Conservation (phyloP, 2,797 vertebrate species). For the Sebastes taczanowskii region DNA sequence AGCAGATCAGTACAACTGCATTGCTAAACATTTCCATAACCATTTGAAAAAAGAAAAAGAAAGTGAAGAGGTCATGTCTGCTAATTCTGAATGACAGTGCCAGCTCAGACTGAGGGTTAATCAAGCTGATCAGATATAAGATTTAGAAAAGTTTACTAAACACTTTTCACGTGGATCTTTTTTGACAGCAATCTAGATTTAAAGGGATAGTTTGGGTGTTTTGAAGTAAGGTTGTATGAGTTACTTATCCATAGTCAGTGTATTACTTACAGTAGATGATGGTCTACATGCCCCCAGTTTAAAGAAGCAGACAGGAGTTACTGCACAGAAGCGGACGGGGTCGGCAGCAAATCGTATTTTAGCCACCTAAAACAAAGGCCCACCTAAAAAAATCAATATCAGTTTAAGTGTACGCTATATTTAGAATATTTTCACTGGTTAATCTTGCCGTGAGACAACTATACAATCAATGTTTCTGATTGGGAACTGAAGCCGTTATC, state of each 20-base stretch:
- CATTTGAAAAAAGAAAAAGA: constrained; percentile 1
- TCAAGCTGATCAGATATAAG: background rate
- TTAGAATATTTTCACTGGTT: no score
- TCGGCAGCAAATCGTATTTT: no score
- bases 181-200: background rate
- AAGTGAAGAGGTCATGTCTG: background rate
- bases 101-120: background rate
- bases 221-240: rapidly evolving
- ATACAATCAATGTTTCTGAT: no score
- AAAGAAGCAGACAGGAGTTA: no score
- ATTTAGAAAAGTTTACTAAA: background rate
- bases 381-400: no score
- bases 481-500: no score
- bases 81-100: background rate
- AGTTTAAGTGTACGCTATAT: no score
- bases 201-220: no score
- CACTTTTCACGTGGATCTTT: background rate
- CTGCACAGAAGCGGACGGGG: no score
- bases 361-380: no score
- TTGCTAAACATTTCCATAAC: background rate
- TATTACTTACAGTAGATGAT: rapidly evolving
- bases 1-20: background rate
- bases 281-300: rapidly evolving
- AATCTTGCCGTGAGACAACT: no score
- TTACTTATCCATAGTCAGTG: background rate